phyloP scores from a whole-genome alignment of 92 coral and sea anemone species.

The Umimayanthus chanpuru region DNA sequence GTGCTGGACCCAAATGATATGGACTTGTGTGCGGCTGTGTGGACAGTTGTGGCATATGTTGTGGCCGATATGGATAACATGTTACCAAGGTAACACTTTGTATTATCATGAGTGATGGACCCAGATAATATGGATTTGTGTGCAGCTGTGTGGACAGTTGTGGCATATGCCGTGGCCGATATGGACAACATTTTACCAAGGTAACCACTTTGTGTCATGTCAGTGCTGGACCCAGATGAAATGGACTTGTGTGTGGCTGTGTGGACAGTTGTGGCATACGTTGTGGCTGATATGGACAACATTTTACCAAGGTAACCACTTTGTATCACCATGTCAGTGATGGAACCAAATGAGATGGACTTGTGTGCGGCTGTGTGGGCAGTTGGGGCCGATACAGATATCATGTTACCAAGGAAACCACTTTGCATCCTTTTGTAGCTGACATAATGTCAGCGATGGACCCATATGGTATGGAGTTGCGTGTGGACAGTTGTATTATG shows the following conservation, averaged over 20 bases:
- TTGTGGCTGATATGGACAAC: constrained; percentile 85
- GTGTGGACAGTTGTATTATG: constrained; percentile 91
- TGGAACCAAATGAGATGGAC: constrained; percentile 78
- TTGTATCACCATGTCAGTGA: constrained; percentile 82
- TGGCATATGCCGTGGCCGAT: constrained; percentile 91
- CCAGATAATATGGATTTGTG: constrained; percentile 86
- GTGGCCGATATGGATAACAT: constrained; percentile 89
- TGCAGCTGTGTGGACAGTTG: constrained; percentile 89
- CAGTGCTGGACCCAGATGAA: constrained; percentile 77
- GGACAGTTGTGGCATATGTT: constrained; percentile 93
- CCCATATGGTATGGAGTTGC: constrained; percentile 74
- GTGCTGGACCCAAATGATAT: constrained; percentile 80
- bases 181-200: constrained; percentile 89
- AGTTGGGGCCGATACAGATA: constrained; percentile 77
- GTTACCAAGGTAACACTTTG: constrained; percentile 73
- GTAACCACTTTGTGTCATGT: constrained; percentile 62
- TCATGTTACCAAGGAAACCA: constrained; percentile 73
- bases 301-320: constrained; percentile 76
- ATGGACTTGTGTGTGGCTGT: constrained; percentile 88
- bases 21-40: constrained; percentile 88
- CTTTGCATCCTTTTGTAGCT: constrained; percentile 50
- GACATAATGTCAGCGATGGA: constrained; percentile 88
- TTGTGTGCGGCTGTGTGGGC: constrained; percentile 90
- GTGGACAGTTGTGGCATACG: constrained; percentile 91
- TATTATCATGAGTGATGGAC: constrained; percentile 79